Base-by-base conservation (phyloP, 2,113 vertebrate species). In the Anhinga rufa region DNA sequence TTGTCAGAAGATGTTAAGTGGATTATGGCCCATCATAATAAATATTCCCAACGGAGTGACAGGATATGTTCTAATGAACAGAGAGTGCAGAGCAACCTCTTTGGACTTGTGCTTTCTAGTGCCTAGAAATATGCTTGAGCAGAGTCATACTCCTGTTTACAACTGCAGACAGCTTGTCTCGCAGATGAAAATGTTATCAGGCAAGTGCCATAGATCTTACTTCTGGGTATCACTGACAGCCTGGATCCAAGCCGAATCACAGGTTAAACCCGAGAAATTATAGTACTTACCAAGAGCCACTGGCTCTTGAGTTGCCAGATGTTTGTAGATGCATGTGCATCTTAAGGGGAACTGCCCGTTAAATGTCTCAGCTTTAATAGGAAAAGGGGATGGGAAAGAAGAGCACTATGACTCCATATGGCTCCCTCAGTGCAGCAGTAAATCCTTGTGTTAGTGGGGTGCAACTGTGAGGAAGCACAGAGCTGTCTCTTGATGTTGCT, bases 391-490 rank as follows among this genome's bases (percentile, higher is more conserved):
- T 0, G 4, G 68, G 77, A 68, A 84, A 83, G 82, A 94, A 52
- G 89, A 88, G 61, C 42, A 18, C 60, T 70, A 7, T 44, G 75
- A 31, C 58, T 62, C 77, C 36, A 46, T 29, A 65, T 86, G 19
- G 62, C 85, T 88, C 74, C 60, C 78, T 81, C 70, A 54, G 21
- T 48, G 55, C 64, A 28, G 82, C 52, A 55, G 78, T 65, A 80
- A 96, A 46, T 83, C 93, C 92, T 96, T 17, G 46, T 90, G 61
- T 69, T 71, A 84, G 86, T 93, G 96, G 97, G 85, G 66, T 60
- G 54, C 70, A 49, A 91, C 74, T 65, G 55, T 64, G 82, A 94
- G 78, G 85, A 92, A 92, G 28, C 38, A 42, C 92, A 88, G 93
- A 93, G 58, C 76, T 74, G 70, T 66, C 54, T 93, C 92, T 64